Evolutionary conservation across 2,888 invertebrate genomes (phyloP).

Genomic region (Xylota sylvarum): DNA sequence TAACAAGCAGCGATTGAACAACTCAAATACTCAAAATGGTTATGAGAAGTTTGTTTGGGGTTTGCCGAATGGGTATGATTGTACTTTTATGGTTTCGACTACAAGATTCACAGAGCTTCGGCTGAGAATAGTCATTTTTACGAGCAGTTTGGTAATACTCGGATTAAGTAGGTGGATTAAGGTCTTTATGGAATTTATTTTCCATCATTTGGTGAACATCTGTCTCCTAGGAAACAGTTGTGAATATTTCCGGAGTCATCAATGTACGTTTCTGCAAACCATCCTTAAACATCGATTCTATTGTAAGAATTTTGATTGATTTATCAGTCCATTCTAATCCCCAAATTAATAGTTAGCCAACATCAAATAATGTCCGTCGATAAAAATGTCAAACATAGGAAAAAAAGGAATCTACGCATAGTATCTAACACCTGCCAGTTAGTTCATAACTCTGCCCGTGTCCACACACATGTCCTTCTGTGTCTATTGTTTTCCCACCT

Average conservation of each 20-base stretch:
- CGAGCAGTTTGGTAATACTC: neutral
- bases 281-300: neutral
- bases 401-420: conserved; percentile 32
- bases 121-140: neutral
- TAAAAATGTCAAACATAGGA: conserved; percentile 65
- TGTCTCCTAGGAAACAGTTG: no score
- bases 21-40: neutral
- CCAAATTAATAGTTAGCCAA: conserved; percentile 15
- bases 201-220: conserved; percentile 1
- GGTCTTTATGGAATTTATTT: neutral
- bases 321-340: conserved; percentile 4
- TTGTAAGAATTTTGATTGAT: conserved; percentile 5
- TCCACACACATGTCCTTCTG: conserved; percentile 39
- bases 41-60: neutral
- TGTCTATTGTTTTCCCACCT: conserved; percentile 71
- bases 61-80: neutral
- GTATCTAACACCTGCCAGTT: conserved; percentile 38
- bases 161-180: conserved; percentile 1
- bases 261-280: no score
- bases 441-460: neutral
- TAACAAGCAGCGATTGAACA: conserved; percentile 8
- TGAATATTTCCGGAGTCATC: no score
- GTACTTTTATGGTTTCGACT: conserved; percentile 13
- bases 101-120: neutral
- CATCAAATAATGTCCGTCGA: conserved; percentile 34